Evolutionary conservation across 2,888 invertebrate genomes (phyloP).

Genomic region (Amphipoea lucens): DNA sequence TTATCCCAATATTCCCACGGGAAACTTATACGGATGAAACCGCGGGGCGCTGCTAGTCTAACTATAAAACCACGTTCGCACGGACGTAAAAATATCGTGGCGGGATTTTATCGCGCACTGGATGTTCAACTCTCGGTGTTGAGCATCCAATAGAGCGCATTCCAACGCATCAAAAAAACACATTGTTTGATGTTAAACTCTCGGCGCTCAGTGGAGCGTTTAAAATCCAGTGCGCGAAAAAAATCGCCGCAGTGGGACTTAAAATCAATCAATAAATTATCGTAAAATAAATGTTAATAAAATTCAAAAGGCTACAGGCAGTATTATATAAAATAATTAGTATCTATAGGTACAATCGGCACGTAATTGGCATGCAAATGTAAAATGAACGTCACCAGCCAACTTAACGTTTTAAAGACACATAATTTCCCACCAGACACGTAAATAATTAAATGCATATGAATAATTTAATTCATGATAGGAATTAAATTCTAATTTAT

Average conservation of each 20-base stretch:
- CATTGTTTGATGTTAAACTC: too few species aligned
- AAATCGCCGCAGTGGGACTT: background rate
- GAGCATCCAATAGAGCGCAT: too few species aligned
- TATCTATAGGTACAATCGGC: background rate
- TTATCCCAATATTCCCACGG: too few species aligned
- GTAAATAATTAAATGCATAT: background rate
- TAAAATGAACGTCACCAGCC: conserved; percentile 26
- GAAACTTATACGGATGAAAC: too few species aligned
- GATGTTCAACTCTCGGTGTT: too few species aligned
- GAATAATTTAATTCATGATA: background rate
- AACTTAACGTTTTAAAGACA: conserved; percentile 19
- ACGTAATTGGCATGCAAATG: conserved; percentile 24
- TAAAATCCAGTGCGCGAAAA: too few species aligned
- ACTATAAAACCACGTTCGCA: too few species aligned
- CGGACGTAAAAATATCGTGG: too few species aligned
- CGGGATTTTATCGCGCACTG: too few species aligned
- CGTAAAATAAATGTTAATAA: background rate
- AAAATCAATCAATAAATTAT: conserved; percentile 1
- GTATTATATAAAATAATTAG: background rate
- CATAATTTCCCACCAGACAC: background rate
- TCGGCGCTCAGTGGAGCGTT: too few species aligned
- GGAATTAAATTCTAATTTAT: background rate
- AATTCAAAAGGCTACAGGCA: background rate
- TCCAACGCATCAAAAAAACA: too few species aligned
- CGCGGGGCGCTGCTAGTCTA: too few species aligned